Evolutionary conservation across 2,797 vertebrate genomes (phyloP).

Genomic region (Lacerta viridis): DNA sequence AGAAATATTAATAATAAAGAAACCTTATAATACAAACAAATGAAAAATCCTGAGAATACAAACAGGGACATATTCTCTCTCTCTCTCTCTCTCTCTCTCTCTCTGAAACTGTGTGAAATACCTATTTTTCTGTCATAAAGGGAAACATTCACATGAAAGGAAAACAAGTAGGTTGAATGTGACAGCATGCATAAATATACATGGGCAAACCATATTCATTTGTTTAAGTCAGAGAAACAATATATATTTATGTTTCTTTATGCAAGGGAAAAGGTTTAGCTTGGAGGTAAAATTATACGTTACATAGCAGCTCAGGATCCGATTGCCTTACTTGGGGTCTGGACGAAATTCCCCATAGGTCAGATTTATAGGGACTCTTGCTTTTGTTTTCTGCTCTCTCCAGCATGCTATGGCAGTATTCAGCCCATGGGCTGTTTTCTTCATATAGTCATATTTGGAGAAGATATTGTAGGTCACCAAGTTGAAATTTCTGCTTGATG

Average conservation of each 20-base stretch:
- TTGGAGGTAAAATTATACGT: too few relatives aligned
- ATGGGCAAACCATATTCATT: too few relatives aligned
- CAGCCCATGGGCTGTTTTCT: neutral
- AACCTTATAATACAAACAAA: neutral
- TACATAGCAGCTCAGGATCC: neutral
- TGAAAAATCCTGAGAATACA: slow-evolving; percentile 27
- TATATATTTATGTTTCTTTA: neutral
- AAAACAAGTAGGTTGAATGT: neutral
- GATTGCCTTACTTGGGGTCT: neutral
- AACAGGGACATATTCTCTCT: slow-evolving; percentile 14
- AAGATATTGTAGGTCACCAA: too few relatives aligned
- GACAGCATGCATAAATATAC: neutral
- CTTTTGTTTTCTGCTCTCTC: neutral
- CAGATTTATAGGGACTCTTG: neutral
- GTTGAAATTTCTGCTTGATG: too few relatives aligned
- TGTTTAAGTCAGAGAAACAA: neutral
- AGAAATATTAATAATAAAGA: neutral
- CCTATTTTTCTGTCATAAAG: neutral
- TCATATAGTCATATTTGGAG: neutral
- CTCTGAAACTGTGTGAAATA: neutral
- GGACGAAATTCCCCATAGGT: neutral
- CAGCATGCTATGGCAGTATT: neutral
- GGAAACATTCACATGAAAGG: neutral
- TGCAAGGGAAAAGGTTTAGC: too few relatives aligned
- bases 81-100: neutral